These are phyloP conservation scores for Lysiphlebus fabarum DNA, from an alignment of 1,140 invertebrate genomes.

Conservation along the genomic window DNA sequence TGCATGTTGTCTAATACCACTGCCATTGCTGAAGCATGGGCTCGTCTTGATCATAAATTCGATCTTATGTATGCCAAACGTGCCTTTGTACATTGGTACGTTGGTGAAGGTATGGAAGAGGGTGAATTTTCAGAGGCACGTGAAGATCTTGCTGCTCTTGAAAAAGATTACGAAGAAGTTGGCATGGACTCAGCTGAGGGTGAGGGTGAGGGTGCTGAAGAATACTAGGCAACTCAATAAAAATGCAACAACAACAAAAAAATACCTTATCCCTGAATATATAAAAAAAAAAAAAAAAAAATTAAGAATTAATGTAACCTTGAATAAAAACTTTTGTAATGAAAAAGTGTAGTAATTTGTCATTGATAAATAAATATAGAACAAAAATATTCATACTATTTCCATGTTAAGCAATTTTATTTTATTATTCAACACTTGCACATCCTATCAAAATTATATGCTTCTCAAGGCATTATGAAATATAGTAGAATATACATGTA, in stretches of 20 bases:
- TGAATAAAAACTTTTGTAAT: too few species aligned
- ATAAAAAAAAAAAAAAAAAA: too few species aligned
- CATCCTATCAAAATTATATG: slow-evolving; percentile 15
- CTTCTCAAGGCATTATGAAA: slow-evolving; percentile 8
- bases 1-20: slow-evolving; percentile 8
- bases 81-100: slow-evolving; percentile 2
- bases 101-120: slow-evolving; percentile 2
- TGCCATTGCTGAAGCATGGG: slow-evolving; percentile 2
- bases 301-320: too few species aligned
- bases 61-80: slow-evolving; percentile 2
- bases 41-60: slow-evolving; percentile 5
- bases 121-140: slow-evolving; percentile 1
- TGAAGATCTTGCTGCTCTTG: neutral
- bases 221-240: neutral
- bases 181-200: slow-evolving; percentile 36
- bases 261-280: neutral
- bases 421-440: slow-evolving; percentile 6
- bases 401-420: neutral
- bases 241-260: too few species aligned
- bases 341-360: too few species aligned
- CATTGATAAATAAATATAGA: too few species aligned
- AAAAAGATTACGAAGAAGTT: too few species aligned
- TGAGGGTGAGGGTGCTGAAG: slow-evolving; percentile 4
- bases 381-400: too few species aligned
- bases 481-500: neutral